Evolutionary conservation across 1,140 invertebrate genomes (phyloP).

Genomic region (Fopius arisanus): DNA sequence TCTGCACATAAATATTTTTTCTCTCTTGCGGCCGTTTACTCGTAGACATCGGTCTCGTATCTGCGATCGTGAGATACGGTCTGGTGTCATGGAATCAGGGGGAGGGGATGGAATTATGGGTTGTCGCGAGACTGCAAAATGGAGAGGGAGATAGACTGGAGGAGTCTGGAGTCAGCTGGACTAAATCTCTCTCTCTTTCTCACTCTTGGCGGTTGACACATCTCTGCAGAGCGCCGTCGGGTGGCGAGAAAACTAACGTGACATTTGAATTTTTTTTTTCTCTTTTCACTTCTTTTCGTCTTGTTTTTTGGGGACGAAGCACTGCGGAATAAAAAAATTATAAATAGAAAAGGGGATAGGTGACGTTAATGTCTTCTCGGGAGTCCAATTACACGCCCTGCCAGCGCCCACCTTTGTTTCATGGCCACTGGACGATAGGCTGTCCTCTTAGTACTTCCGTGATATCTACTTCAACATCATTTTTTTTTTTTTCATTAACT

Average conservation of each 20-base stretch:
- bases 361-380: slow-evolving; percentile 36
- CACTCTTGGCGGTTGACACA: background rate
- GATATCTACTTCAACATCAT: slow-evolving; percentile 42
- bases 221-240: background rate
- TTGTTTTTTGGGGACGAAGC: background rate
- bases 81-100: slow-evolving; percentile 26
- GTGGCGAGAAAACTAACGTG: background rate
- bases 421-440: slow-evolving; percentile 56
- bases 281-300: no score
- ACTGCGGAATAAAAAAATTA: slow-evolving; percentile 20
- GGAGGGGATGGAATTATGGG: slow-evolving; percentile 36
- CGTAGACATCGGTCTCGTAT: slow-evolving; percentile 36
- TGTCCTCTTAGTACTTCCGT: slow-evolving; percentile 38
- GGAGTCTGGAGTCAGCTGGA: slow-evolving; percentile 12
- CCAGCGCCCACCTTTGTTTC: slow-evolving; percentile 63
- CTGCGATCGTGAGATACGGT: slow-evolving; percentile 51
- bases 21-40: slow-evolving; percentile 14
- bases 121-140: slow-evolving; percentile 30
- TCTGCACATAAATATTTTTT: slow-evolving; percentile 16
- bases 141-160: background rate
- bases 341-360: slow-evolving; percentile 26
- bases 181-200: background rate
- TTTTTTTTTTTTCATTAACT: slow-evolving; percentile 14
- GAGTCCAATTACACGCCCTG: slow-evolving; percentile 65
- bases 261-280: background rate